These are phyloP conservation scores for Melinopterus prodromus DNA, from an alignment of 2,888 invertebrate genomes.

Conservation along the genomic window DNA sequence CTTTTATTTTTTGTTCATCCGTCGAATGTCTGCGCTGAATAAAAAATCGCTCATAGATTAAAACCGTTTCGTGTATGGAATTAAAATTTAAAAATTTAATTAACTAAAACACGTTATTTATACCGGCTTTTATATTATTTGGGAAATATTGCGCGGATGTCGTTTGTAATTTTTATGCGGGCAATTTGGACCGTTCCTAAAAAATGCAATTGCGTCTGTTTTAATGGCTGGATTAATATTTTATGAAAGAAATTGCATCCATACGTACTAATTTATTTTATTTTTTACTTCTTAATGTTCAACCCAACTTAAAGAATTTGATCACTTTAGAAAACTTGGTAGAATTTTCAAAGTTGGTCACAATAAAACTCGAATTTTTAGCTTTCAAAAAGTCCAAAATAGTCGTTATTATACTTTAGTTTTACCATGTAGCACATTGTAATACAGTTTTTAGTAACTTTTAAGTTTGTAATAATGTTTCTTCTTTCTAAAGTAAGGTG, in stretches of 20 bases:
- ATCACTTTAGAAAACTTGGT: no score
- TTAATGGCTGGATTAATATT: background rate
- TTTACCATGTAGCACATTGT: no score
- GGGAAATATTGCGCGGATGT: background rate
- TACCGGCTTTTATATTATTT: background rate
- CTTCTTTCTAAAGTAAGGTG: no score
- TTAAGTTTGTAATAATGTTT: no score
- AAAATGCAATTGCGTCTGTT: background rate
- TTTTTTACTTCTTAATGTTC: no score
- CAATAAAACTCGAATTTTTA: no score
- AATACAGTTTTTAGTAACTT: no score
- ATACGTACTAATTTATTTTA: no score
- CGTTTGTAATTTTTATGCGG: background rate
- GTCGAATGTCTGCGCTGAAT: constrained; percentile 7
- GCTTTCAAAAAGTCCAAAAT: no score
- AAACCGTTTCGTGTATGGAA: constrained; percentile 13
- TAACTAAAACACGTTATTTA: constrained; percentile 13
- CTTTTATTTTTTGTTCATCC: constrained; percentile 11
- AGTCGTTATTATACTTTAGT: no score
- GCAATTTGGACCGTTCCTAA: background rate
- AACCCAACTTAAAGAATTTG: no score
- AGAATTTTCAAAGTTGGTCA: no score
- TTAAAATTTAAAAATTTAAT: constrained; percentile 21
- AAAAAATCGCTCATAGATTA: constrained; percentile 23
- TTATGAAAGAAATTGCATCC: background rate